Conservation (phyloP, 2,888 invertebrate species). For the Acheta domesticus region DNA sequence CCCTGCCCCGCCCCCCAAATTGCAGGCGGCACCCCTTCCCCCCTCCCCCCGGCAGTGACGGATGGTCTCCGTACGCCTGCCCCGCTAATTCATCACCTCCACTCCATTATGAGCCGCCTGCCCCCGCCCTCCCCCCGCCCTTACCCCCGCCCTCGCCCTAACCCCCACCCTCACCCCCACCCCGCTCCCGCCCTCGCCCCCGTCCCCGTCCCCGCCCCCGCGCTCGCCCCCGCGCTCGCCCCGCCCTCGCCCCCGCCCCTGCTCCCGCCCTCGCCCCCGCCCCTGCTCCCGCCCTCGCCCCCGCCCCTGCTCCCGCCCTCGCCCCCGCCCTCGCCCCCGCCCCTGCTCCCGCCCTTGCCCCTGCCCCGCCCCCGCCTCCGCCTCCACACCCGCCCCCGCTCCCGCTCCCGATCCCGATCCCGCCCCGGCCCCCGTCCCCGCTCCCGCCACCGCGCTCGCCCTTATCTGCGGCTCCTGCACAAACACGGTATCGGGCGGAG, state of each 20-base stretch:
- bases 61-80: neutral
- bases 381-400: neutral
- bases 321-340: neutral
- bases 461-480: neutral
- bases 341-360: neutral
- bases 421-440: neutral
- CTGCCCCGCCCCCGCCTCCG: neutral
- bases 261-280: neutral
- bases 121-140: neutral
- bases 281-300: neutral
- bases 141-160: neutral
- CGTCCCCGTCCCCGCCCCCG: too few relatives aligned
- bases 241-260: neutral
- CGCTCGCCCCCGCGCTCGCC: neutral
- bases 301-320: neutral
- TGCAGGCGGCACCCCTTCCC: neutral
- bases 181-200: neutral
- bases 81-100: constrained; percentile 19
- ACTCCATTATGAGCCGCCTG: neutral
- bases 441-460: neutral
- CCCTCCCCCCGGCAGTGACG: neutral
- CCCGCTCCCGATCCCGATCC: too few relatives aligned
- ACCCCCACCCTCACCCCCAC: too few relatives aligned
- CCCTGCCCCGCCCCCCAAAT: neutral
- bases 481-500: neutral